Conservation (phyloP, 2,113 vertebrate species). For the Melanerpes formicivorus region DNA sequence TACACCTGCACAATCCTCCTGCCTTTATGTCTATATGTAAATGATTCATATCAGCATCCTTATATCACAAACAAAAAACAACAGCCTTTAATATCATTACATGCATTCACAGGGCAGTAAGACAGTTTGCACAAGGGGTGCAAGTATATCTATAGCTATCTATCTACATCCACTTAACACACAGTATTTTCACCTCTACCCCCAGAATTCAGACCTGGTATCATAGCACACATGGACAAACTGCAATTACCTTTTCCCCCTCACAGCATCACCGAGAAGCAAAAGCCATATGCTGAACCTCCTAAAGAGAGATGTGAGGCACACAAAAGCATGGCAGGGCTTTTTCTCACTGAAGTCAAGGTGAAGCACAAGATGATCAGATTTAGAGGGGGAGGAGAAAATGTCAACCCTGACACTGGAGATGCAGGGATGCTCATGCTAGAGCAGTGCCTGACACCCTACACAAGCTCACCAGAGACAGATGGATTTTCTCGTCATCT, state of each 20-base stretch:
- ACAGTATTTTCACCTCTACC: not conserved
- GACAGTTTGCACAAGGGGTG: not conserved
- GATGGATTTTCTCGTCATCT: not conserved
- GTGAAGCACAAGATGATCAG: not conserved
- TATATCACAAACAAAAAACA: not conserved
- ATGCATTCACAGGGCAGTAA: not conserved
- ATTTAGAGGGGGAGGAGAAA: not conserved
- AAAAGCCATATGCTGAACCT: not conserved
- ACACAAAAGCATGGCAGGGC: not conserved
- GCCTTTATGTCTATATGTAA: not conserved
- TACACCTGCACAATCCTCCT: not conserved
- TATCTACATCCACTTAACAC: not conserved
- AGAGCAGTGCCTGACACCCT: not conserved
- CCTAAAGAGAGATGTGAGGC: not conserved
- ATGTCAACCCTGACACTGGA: not conserved
- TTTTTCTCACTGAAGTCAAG: too few relatives aligned
- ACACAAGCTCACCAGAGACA: fast-evolving
- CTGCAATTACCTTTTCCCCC: not conserved
- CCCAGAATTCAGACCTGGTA: not conserved
- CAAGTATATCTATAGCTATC: not conserved
- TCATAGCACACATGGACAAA: not conserved
- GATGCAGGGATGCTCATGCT: fast-evolving
- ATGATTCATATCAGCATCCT: not conserved
- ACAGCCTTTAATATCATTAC: not conserved
- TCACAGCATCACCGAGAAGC: not conserved